Base-by-base conservation (phyloP, 2,888 invertebrate species). In the Acrobasis suavella region DNA sequence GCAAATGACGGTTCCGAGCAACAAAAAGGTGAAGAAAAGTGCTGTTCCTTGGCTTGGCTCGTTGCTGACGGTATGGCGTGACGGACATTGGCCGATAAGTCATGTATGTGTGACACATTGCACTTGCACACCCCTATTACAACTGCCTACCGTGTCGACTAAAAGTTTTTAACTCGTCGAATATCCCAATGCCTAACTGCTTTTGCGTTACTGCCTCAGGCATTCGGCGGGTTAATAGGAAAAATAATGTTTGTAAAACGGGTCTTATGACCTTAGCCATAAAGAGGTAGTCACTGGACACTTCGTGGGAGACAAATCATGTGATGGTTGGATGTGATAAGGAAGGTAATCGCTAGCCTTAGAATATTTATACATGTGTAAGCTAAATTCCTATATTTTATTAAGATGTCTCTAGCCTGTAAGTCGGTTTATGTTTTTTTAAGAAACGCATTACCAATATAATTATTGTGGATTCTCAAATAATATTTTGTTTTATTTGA, bases 241-340 rank as follows among this genome's bases (percentile, higher is more conserved):
- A 42, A 46, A 42, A 42, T 42, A 54, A 60, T 59, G 54, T 42
- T 22, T 51, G 60, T 58, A 16, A 39, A 55, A 38, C 15, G 56
- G 56, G 38, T 22, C 22, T n/a, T 42, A 14, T 14, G 42, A 42
- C 17, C 56, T 56, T 16, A 22, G 56, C 56, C 56, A 56, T 56
- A 56, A 22, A 16, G 14, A 2, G 39, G 60, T 51, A 60, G 51
- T 51, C 60, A 39, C 12, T 5, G 12, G 16, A 46, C 39, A 65
- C 22, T 54, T 60, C 38, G 55, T 52, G 64, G 66, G 64, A 68
- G 55, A 64, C 65, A 72, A 69, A 72, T 72, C 71, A 77, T 83
- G 83, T 91, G 91, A 92, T 91, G 89, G 80, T 82, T 85, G 86
- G 77, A 89, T 91, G 91, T 92, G 91, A 91, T 91, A 91, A 76